Conservation (phyloP, 2,888 invertebrate species). For the Selenia dentaria region DNA sequence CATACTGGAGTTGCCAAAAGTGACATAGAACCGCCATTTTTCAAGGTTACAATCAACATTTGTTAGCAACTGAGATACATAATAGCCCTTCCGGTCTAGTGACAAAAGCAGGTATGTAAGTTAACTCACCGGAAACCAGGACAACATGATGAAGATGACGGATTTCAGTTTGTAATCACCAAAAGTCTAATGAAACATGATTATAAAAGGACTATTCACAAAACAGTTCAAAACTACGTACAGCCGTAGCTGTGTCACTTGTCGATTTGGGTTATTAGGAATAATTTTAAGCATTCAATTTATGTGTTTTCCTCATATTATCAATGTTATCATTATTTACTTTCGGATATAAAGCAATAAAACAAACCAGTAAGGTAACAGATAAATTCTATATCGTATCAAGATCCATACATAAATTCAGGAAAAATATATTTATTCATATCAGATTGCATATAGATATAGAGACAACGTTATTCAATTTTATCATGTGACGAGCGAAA, state of each 20-base stretch:
- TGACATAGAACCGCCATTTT: too few species aligned
- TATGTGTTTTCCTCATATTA: slow-evolving; percentile 4
- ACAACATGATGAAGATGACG: neutral
- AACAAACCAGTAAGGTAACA: neutral
- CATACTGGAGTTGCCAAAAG: too few species aligned
- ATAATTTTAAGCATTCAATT: neutral
- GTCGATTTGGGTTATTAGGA: neutral
- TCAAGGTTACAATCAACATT: too few species aligned
- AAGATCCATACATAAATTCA: neutral
- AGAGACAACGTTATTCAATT: too few species aligned
- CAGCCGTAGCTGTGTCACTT: neutral
- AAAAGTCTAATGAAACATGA: too few species aligned
- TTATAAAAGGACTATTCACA: too few species aligned
- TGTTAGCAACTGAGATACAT: too few species aligned
- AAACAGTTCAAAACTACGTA: neutral
- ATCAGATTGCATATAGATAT: too few species aligned
- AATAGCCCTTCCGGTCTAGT: too few species aligned
- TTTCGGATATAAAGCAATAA: neutral
- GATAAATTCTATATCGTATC: slow-evolving; percentile 1
- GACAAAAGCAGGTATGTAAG: neutral
- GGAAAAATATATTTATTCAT: too few species aligned
- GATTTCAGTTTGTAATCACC: too few species aligned
- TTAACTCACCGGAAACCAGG: slow-evolving; percentile 9
- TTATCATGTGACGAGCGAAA: too few species aligned
- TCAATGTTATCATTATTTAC: slow-evolving; percentile 6